Conservation (phyloP, 1,140 invertebrate genomes). For the Macrotrachela quadricornifera region DNA sequence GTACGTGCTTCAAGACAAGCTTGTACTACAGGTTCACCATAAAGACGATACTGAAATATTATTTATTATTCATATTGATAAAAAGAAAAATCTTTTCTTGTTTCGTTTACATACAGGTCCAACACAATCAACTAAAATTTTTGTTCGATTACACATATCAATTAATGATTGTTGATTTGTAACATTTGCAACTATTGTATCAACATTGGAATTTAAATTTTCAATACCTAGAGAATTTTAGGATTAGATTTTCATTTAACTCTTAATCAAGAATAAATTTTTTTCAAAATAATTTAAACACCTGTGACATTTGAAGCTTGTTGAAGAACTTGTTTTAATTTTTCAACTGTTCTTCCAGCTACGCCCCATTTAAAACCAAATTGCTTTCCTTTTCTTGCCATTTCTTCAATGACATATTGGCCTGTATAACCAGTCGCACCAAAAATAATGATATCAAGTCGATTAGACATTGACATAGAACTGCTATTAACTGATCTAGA, state of each 20-base stretch:
- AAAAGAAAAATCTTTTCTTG: background rate
- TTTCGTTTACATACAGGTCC: constrained; percentile 40
- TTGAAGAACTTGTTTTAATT: constrained; percentile 43
- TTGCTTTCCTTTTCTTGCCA: constrained; percentile 34
- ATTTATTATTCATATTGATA: background rate
- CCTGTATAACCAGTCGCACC: constrained; percentile 69
- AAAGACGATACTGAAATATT: constrained; percentile 45
- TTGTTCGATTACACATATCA: constrained; percentile 49
- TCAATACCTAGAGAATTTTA: background rate
- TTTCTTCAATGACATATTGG: constrained; percentile 45
- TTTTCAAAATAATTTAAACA: background rate
- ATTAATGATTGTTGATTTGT: constrained; percentile 45
- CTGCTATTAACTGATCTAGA: no score
- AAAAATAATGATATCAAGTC: no score
- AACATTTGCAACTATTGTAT: constrained; percentile 53
- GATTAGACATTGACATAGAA: no score
- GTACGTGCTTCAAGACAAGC: constrained; percentile 58
- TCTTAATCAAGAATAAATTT: no score
- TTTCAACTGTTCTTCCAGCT: constrained; percentile 46
- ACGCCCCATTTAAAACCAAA: constrained; percentile 43
- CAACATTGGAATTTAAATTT: constrained; percentile 20
- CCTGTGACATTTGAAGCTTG: constrained; percentile 13
- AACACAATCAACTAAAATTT: constrained; percentile 59
- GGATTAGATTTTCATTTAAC: background rate
- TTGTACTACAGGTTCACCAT: constrained; percentile 70